Evolutionary conservation across 2,888 invertebrate species (phyloP), one percentile per base, ranked within the genome.

Genomic region (Aphidius colemani): DNA sequence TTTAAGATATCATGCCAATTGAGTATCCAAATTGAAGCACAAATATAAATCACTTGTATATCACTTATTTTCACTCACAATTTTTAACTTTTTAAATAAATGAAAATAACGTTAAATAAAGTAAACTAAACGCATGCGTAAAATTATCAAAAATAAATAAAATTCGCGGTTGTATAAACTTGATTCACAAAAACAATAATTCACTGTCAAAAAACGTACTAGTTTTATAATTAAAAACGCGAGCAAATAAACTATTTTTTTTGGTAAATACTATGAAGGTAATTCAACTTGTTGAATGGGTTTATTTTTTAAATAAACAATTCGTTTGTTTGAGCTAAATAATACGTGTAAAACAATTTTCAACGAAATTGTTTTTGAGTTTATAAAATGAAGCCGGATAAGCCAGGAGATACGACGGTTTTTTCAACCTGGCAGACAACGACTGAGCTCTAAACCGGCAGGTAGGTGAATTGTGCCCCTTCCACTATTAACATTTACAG

Each of bases 361-460:
- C 1, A 5, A 30, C 0, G 5, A 30, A 30, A 30, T 30, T 30
- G 5, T 5, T 30, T 30, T 30, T 30, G 1, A 30, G 3, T 30
- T 30, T 30, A 30, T 30, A 30, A 30, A 30, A 30, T 30, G 13
- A 30, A 53, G 59, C 48, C 53, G 56, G 57, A 43, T 53, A 46
- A 70, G 72, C 68, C 68, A 74, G 70, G 70, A 67, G 69, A 63
- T 70, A 68, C 71, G 74, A 72, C 72, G 73, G 73, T 74, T 75
- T 78, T 79, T 79, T 76, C 78, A 78, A 80, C 78, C 80, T 79
- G 78, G 79, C 80, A 74, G 72, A 76, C 77, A 75, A 75, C 72
- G 77, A 79, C 78, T 79, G 78, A 78, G 74, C 76, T 71, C 75
- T 62, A 70, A 71, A 75, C 76, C 75, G 76, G 77, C 78, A 80